A percentile compares a stretch with the other conserved stretches of the same genome.
Evolutionary conservation across 1,140 invertebrate genomes (phyloP).

Genomic region (Hyposmocoma kahamanoa): DNA sequence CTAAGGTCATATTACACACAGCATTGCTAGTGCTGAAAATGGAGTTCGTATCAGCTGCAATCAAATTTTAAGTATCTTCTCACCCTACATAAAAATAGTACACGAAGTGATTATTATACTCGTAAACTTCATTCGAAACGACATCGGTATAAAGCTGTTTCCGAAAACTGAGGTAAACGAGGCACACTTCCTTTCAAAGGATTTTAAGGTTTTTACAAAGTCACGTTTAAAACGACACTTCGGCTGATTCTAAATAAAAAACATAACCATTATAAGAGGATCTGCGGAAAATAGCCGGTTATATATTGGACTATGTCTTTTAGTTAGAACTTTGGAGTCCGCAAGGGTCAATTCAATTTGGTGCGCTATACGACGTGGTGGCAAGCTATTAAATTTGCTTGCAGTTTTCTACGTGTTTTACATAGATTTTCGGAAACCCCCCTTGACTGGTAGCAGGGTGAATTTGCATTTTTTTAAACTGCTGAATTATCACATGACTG

Average conservation of each 20-base stretch:
- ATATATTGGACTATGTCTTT: neutral
- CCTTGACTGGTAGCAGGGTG: neutral
- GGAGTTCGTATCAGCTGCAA: too few relatives aligned
- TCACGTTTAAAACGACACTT: neutral
- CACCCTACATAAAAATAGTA: too few relatives aligned
- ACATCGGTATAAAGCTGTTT: too few relatives aligned
- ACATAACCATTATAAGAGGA: too few relatives aligned
- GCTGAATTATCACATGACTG: too few relatives aligned
- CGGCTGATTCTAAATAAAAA: too few relatives aligned
- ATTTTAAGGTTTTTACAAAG: conserved; percentile 4
- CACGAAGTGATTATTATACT: too few relatives aligned
- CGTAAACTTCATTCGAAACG: too few relatives aligned
- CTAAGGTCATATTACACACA: too few relatives aligned
- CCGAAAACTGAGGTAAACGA: too few relatives aligned
- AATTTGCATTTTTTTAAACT: neutral
- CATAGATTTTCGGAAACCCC: neutral
- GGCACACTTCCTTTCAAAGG: neutral
- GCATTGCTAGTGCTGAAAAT: too few relatives aligned
- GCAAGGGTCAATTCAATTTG: neutral
- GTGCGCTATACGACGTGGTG: neutral
- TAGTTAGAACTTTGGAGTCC: neutral
- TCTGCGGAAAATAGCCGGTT: neutral
- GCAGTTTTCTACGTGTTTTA: neutral
- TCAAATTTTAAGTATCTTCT: too few relatives aligned
- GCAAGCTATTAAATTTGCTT: conserved; percentile 1